phyloP scores from a whole-genome alignment of 2,888 invertebrate species.

The Drosophila atroscutellata region DNA sequence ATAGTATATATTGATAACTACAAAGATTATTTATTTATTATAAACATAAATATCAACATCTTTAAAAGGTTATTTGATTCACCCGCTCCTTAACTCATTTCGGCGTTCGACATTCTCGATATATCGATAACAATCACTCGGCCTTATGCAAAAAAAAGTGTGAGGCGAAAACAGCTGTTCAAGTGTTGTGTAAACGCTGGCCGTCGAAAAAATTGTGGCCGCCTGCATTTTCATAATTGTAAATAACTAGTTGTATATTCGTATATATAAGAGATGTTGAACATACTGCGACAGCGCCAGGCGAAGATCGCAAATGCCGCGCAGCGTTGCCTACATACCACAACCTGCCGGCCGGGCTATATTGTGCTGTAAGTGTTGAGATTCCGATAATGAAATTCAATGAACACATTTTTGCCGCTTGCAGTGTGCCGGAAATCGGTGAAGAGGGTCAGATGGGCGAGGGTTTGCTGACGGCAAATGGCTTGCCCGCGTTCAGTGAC shows the following conservation, averaged over 20 bases:
- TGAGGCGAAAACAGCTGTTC: slow-evolving; percentile 40
- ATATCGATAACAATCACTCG: slow-evolving; percentile 13
- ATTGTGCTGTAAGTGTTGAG: slow-evolving; percentile 79
- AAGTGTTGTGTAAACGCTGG: slow-evolving; percentile 72
- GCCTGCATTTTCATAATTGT: slow-evolving; percentile 53
- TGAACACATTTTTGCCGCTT: slow-evolving; percentile 15
- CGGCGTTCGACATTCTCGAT: background rate
- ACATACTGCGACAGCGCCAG: slow-evolving; percentile 67
- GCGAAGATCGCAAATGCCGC: slow-evolving; percentile 46
- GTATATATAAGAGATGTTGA: slow-evolving; percentile 64
- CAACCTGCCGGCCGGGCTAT: slow-evolving; percentile 67
- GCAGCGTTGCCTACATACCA: slow-evolving; percentile 66
- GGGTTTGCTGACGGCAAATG: slow-evolving; percentile 89
- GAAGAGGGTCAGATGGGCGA: slow-evolving; percentile 92
- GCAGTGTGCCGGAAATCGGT: slow-evolving; percentile 92
- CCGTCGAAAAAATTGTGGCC: slow-evolving; percentile 40
- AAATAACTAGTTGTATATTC: slow-evolving; percentile 49
- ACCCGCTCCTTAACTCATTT: background rate
- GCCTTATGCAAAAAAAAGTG: background rate
- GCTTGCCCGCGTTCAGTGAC: slow-evolving; percentile 92
- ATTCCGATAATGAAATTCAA: background rate
- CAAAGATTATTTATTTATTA: background rate
- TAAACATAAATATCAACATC: background rate
- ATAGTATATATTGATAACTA: slow-evolving; percentile 12
- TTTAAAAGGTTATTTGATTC: background rate